Evolutionary conservation across 2,113 vertebrate species (phyloP), one percentile per base, ranked within the genome.

Genomic region (Steatornis caripensis): DNA sequence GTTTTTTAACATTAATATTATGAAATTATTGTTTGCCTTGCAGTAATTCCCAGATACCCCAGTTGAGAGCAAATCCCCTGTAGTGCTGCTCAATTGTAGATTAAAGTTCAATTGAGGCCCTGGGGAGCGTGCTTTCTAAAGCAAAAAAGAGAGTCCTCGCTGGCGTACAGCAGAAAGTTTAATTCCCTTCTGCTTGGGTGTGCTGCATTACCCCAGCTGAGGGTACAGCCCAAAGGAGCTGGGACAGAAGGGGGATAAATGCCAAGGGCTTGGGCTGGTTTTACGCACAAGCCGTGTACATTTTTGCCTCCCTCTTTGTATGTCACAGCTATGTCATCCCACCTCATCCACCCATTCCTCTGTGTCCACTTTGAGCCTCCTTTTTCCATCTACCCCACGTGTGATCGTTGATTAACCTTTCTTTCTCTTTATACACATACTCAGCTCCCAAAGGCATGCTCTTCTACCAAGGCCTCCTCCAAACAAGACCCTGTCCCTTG

Each of bases 1-100:
- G n/a, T n/a, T n/a, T n/a, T n/a, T n/a, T n/a, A n/a, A 66, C 60
- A 60, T 78, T 78, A 84, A 68, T 81, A 80, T 77, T 88, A 60
- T 48, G 46, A 86, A 95, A 95, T 92, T 86, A 86, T 41, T 95
- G 51, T 96, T 96, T 97, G 78, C 76, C 12, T 55, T 68, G 71
- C 88, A 81, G 48, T 92, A 90, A 94, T 93, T 91, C 76, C 71
- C 79, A 92, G 72, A 77, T 69, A 84, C 58, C 94, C 58, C 82
- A 78, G 34, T 84, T 0, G 1, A 90, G 83, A 89, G 68, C 76
- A 77, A 92, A 87, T 48, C 62, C 26, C 75, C 76, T 58, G 9
- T 26, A 45, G 90, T 45, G 90, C 83, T 83, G 62, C 46, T 83
- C 64, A 62, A 26, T 70, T 70, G 64, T 75, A 46, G 60, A 75